These are phyloP conservation scores for Drosophila kambysellisi DNA, from an alignment of 2,888 invertebrate genomes.

Conservation along the genomic window DNA sequence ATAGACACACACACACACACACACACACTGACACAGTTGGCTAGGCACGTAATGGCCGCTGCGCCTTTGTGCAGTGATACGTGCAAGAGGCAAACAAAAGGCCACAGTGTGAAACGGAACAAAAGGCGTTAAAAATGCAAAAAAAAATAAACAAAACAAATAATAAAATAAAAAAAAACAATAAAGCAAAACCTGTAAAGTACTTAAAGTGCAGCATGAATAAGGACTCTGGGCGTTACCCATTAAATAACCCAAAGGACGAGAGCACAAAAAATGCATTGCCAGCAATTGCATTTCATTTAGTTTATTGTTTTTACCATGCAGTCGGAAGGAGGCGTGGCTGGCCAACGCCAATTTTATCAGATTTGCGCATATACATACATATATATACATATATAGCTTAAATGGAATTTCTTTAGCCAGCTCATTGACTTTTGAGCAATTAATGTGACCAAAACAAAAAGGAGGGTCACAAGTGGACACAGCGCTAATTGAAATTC, in stretches of 20 bases:
- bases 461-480: conserved; percentile 18
- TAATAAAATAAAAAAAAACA: conserved; percentile 3
- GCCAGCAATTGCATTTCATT: conserved; percentile 30
- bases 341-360: conserved; percentile 39
- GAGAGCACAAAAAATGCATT: conserved; percentile 18
- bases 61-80: conserved; percentile 78
- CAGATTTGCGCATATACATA: conserved; percentile 66
- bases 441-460: conserved; percentile 43
- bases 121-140: conserved; percentile 62
- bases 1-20: conserved; percentile 34
- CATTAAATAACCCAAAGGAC: conserved; percentile 42
- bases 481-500: conserved; percentile 72
- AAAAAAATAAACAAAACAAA: conserved; percentile 18
- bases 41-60: conserved; percentile 75
- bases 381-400: conserved; percentile 19
- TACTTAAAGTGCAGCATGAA: conserved; percentile 41
- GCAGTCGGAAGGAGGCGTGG: conserved; percentile 21
- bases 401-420: conserved; percentile 49
- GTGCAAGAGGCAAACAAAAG: conserved; percentile 65
- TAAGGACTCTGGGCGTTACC: conserved; percentile 13
- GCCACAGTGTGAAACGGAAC: conserved; percentile 55
- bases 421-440: conserved; percentile 51
- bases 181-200: conserved; percentile 39
- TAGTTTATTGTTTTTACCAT: conserved; percentile 41
- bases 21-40: conserved; percentile 58